phyloP scores from a whole-genome alignment of 2,797 vertebrate species.

The Chrysolophus pictus region DNA sequence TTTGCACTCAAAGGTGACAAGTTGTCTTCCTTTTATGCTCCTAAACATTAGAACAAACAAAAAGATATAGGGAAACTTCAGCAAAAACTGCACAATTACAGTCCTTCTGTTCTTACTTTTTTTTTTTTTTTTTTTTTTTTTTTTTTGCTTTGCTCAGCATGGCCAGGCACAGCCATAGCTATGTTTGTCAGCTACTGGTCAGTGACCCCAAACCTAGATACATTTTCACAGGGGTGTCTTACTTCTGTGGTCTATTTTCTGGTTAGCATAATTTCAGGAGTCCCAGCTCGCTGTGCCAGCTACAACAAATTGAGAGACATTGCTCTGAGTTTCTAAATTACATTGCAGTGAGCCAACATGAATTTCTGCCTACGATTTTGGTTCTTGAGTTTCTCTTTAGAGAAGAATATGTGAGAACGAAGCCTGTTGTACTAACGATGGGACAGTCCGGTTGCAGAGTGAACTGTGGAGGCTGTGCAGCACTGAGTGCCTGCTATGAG shows the following conservation, averaged over 20 bases:
- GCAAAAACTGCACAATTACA: background rate
- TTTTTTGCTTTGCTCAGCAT: background rate
- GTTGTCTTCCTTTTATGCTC: background rate
- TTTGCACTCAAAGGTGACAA: background rate
- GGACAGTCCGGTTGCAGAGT: accelerated
- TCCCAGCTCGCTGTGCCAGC: background rate
- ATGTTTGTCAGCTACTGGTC: background rate
- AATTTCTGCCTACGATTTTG: background rate
- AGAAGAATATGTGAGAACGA: background rate
- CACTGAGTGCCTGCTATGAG: accelerated
- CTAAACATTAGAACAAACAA: background rate
- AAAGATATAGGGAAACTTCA: background rate
- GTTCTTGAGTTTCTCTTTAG: background rate
- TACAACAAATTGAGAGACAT: background rate
- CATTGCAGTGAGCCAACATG: background rate
- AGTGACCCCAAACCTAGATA: background rate
- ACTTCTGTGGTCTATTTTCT: slow-evolving; percentile 3
- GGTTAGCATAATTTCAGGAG: background rate
- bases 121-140: too few relatives aligned
- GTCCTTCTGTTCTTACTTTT: background rate
- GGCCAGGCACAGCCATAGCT: background rate
- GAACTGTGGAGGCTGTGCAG: background rate
- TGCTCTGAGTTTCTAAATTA: background rate
- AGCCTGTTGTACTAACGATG: background rate
- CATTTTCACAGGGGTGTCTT: background rate